Base-by-base conservation (phyloP, 2,888 invertebrate species). In the Stenurella melanura region DNA sequence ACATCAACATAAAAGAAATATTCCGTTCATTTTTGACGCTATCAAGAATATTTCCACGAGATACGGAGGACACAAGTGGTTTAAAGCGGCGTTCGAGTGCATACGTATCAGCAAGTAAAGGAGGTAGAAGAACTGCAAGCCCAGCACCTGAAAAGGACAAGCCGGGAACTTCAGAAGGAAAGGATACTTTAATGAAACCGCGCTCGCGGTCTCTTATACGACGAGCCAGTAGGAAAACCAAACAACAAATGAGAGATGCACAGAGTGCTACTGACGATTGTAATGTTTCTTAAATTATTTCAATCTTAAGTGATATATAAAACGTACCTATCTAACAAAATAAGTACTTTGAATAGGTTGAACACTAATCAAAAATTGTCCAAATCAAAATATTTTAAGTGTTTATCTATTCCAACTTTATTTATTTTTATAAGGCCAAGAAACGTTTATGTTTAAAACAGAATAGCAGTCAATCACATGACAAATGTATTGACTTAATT, bases 11-110 rank as follows among this genome's bases (percentile, higher is more conserved):
- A 80, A 93, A 93, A 85, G 96, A 96, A 83, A 92, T 96, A 76
- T 97, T 97, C 90, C 93, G 95, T 86, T 93, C 93, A 75, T 93
- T 97, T 87, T 91, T 96, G 79, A 93, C 94, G 56, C 91, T 96
- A 73, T 95, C 96, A 72, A 93, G 94, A 84, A 93, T 95, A 82
- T 89, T 94, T 80, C 93, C 93, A 50, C 91, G 91, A 80, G 93
- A 93, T 78, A 88, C 91, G 73, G 91, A 92, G 82, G 92, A 93
- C 63, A 86, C 89, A 69, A 90, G 92, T 26, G 93, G 92, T 58
- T 90, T 95, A 75, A 93, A 94, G 85, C 91, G 96, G 75, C 92
- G 95, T 78, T 94, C 95, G 78, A 95, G 95, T 83, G 95, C 95
- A 74, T 94, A 95, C 86, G 94, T 92, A 78, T 92, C 92, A 83